Evolutionary conservation across 2,113 vertebrate genomes (phyloP).

Genomic region (Thunnus thynnus): DNA sequence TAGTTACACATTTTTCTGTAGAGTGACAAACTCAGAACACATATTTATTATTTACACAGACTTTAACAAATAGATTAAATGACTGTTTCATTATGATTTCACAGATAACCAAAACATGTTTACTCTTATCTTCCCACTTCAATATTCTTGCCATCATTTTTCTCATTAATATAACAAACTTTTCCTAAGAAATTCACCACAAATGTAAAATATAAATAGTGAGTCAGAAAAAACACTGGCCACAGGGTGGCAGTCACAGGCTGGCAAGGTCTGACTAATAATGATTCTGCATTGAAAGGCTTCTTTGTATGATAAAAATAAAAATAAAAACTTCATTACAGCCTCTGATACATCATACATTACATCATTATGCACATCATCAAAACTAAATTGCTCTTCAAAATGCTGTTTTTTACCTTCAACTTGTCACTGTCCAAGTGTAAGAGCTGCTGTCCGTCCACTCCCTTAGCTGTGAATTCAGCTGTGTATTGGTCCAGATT

Average conservation of each 20-base stretch:
- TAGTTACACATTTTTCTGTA: too few species aligned
- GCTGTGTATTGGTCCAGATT: constrained; percentile 93
- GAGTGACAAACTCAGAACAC: too few species aligned
- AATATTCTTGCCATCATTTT: too few species aligned
- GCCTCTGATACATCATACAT: too few species aligned
- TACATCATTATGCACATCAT: background rate
- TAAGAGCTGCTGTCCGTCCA: constrained; percentile 89
- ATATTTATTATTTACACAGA: too few species aligned
- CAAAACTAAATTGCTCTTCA: background rate
- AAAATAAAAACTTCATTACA: background rate
- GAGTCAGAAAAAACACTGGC: background rate
- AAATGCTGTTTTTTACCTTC: constrained; percentile 82
- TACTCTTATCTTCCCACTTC: background rate
- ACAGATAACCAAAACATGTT: too few species aligned
- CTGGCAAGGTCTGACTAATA: background rate
- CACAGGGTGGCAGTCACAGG: constrained; percentile 70
- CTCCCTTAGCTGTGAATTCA: constrained; percentile 88
- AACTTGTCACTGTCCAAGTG: constrained; percentile 90
- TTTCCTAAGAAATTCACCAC: background rate
- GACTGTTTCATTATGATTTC: too few species aligned
- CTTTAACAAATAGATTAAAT: too few species aligned
- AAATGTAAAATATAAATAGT: background rate
- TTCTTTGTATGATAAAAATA: background rate
- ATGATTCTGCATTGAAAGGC: background rate
- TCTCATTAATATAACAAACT: too few species aligned